Base-by-base conservation (phyloP, 2,888 invertebrate species). In the Blastobasis adustella region DNA sequence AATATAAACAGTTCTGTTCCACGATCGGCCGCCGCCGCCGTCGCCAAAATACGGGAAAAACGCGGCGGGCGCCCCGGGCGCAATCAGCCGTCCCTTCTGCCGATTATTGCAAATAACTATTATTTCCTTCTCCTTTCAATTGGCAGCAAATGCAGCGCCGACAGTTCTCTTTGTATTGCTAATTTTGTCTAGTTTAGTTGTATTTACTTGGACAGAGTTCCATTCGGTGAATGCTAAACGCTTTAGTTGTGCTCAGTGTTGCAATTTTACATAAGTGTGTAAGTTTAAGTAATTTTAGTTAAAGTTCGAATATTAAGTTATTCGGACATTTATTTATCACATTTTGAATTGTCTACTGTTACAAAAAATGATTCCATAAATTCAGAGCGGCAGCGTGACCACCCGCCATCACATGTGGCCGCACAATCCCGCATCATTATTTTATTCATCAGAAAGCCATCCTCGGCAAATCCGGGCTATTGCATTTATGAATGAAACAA, bases 51-150 rank as follows among this genome's bases (percentile, higher is more conserved):
- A 67, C 67, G 72, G 65, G 69, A 79, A 79, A 76, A 80, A 67
- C 66, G 60, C 62, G 58, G 62, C 57, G 60, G 59, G 58, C 57
- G 76, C 82, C 81, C 71, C 69, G 71, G 78, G 85, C 80, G 82
- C 84, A 87, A 87, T 87, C 86, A 87, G 75, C 75, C 85, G 70
- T 83, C 87, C 88, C 86, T 82, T 79, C 79, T 75, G 73, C 66
- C 82, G 86, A 88, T 87, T 88, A 78, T 76, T 69, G 76, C 75
- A 77, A 79, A 79, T 79, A 83, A 83, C 83, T 83, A 82, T 83
- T 82, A 83, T 82, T 79, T 75, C 65, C 70, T 68, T 79, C 79
- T 71, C 79, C 78, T 75, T 81, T 81, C 81, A 82, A 81, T 81
- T 78, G 81, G 73, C 79, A 68, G 59, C 65, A 63, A 71, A 67